A percentile compares a stretch with the other conserved stretches of the same genome.
Evolutionary conservation across 2,888 invertebrate genomes (phyloP).

Genomic region (Drosophila lacicola): DNA sequence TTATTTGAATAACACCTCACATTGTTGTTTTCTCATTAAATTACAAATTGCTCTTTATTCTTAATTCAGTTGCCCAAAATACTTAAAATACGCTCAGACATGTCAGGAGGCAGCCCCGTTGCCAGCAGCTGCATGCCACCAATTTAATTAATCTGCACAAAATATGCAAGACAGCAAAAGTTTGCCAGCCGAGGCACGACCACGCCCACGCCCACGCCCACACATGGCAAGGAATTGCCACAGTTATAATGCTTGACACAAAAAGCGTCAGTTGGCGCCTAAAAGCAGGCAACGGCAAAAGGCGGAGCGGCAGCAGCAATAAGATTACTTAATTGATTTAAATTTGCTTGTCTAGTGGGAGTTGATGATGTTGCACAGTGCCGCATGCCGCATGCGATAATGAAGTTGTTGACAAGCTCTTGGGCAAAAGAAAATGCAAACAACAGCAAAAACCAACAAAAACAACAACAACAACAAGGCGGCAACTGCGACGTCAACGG

Average conservation of each 20-base stretch:
- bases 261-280: constrained; percentile 48
- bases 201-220: constrained; percentile 32
- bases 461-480: constrained; percentile 8
- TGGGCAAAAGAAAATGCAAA: constrained; percentile 65
- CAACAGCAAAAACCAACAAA: constrained; percentile 49
- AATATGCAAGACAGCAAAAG: constrained; percentile 77
- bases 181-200: constrained; percentile 60
- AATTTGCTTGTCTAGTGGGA: constrained; percentile 74
- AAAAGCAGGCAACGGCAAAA: constrained; percentile 65
- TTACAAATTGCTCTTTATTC: constrained; percentile 36
- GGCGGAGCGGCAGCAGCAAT: constrained; percentile 46
- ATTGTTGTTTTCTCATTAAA: constrained; percentile 23
- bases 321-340: constrained; percentile 78
- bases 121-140: constrained; percentile 62
- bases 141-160: constrained; percentile 78
- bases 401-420: constrained; percentile 79
- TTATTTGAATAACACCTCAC: no score
- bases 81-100: constrained; percentile 6
- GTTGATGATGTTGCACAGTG: constrained; percentile 64
- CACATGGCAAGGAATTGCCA: constrained; percentile 51
- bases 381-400: constrained; percentile 69
- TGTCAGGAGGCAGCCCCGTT: constrained; percentile 9
- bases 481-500: constrained; percentile 6
- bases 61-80: constrained; percentile 1
- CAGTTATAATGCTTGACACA: constrained; percentile 71